A percentile compares a stretch with the other conserved stretches of the same genome.
phyloP scores from a whole-genome alignment of 35 echinoderm and acorn worm species.

The Ophioderma brevispina region DNA sequence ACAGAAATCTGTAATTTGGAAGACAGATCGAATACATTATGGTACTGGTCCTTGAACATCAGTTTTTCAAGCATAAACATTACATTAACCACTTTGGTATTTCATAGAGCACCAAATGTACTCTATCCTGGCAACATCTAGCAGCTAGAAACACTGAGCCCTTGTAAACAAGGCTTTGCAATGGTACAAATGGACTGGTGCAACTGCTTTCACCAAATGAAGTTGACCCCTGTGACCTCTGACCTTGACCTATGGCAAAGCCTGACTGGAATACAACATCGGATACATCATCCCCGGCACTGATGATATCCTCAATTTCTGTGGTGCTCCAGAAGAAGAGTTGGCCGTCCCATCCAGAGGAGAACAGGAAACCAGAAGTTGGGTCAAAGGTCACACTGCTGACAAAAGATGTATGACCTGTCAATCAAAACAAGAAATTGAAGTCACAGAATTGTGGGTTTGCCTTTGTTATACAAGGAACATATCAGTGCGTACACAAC shows the following conservation, averaged over 20 bases:
- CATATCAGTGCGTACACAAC: too few species aligned
- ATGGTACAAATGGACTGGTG: constrained; percentile 31
- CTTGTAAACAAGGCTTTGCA: neutral
- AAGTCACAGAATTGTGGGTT: too few species aligned
- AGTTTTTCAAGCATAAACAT: too few species aligned
- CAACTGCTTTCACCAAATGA: neutral
- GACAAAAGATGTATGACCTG: constrained; percentile 85
- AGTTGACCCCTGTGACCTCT: constrained; percentile 25
- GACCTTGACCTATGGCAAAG: constrained; percentile 62
- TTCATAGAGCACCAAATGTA: constrained; percentile 49
- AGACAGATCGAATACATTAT: too few species aligned
- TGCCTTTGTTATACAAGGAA: too few species aligned
- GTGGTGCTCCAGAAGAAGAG: constrained; percentile 69
- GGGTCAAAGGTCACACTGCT: constrained; percentile 70
- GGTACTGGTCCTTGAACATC: too few species aligned
- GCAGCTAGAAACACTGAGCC: neutral
- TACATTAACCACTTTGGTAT: constrained; percentile 20
- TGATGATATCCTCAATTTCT: constrained; percentile 81
- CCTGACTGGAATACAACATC: constrained; percentile 65
- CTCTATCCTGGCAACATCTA: constrained; percentile 29
- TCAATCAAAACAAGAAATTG: too few species aligned
- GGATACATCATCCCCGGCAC: constrained; percentile 30
- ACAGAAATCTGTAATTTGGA: too few species aligned
- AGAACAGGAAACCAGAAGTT: constrained; percentile 48
- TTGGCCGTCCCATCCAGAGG: constrained; percentile 78